Percentiles rank a stretch among this genome's conserved stretches.
These are phyloP conservation scores for Columba janthina DNA, from an alignment of 2,113 vertebrate genomes.

Conservation along the genomic window DNA sequence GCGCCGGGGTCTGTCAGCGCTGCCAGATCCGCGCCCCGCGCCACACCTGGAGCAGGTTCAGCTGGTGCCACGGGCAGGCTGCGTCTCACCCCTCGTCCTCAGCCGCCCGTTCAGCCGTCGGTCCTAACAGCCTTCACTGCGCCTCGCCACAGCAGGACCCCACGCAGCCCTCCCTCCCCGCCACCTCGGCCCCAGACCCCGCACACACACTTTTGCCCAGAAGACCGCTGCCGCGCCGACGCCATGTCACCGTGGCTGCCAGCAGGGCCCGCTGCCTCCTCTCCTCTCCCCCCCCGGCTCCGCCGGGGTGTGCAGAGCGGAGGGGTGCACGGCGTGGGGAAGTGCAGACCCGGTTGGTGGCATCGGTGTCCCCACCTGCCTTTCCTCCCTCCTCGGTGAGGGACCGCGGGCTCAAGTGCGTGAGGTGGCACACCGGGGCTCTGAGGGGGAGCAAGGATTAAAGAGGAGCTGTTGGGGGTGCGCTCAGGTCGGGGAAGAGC, in stretches of 20 bases:
- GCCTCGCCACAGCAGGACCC: too few species aligned
- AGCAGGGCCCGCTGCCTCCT: background rate
- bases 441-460: background rate
- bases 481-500: background rate
- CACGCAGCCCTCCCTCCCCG: accelerated
- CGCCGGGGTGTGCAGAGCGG: background rate
- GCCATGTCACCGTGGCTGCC: accelerated
- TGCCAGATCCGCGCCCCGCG: accelerated
- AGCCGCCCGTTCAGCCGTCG: accelerated
- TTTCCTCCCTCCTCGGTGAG: background rate
- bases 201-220: background rate
- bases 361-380: accelerated
- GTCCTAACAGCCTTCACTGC: too few species aligned
- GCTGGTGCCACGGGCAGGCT: accelerated
- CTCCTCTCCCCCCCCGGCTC: background rate
- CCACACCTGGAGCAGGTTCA: background rate
- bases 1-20: accelerated
- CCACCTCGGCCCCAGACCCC: accelerated
- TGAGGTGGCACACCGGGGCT: accelerated
- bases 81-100: background rate
- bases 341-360: accelerated
- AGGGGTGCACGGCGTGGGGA: accelerated
- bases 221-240: accelerated
- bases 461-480: background rate
- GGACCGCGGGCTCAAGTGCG: accelerated